A percentile compares a stretch with the other conserved stretches of the same genome.
These are phyloP conservation scores for Chrysopilus asiliformis DNA, from an alignment of 2,888 invertebrate species.

Conservation along the genomic window DNA sequence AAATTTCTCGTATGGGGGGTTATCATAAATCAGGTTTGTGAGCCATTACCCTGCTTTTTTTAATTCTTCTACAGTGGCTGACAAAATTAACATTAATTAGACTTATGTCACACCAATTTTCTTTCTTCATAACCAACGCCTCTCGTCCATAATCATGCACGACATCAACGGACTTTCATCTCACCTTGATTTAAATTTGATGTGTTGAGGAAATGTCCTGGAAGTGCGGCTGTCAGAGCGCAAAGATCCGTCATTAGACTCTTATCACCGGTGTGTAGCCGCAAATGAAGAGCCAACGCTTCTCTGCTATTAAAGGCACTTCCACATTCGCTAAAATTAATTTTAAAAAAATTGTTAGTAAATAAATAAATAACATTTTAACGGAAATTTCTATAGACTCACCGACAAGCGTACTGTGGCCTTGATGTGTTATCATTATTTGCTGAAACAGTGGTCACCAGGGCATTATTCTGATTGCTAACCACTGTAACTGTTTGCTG, in stretches of 20 bases:
- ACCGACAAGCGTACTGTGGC: conserved; percentile 37
- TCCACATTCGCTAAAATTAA: conserved; percentile 42
- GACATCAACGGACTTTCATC: too few relatives aligned
- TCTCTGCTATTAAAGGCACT: conserved; percentile 54
- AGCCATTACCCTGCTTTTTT: too few relatives aligned
- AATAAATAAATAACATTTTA: background rate
- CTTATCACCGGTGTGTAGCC: conserved; percentile 67
- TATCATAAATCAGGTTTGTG: too few relatives aligned
- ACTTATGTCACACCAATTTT: too few relatives aligned
- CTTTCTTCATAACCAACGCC: too few relatives aligned
- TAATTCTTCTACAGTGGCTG: too few relatives aligned
- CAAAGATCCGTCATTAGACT: conserved; percentile 69
- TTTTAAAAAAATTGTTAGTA: background rate
- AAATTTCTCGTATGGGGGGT: too few relatives aligned
- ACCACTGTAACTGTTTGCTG: conserved; percentile 36
- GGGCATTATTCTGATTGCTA: conserved; percentile 32
- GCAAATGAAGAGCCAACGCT: conserved; percentile 63
- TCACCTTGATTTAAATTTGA: conserved; percentile 32
- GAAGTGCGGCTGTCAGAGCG: conserved; percentile 63
- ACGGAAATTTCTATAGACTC: conserved; percentile 11
- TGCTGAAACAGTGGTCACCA: conserved; percentile 31
- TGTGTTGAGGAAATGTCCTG: conserved; percentile 45
- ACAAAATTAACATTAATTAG: too few relatives aligned
- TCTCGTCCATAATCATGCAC: too few relatives aligned
- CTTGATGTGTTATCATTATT: conserved; percentile 31